Evolutionary conservation across 2,113 vertebrate genomes (phyloP).

Genomic region (Pterocles gutturalis): DNA sequence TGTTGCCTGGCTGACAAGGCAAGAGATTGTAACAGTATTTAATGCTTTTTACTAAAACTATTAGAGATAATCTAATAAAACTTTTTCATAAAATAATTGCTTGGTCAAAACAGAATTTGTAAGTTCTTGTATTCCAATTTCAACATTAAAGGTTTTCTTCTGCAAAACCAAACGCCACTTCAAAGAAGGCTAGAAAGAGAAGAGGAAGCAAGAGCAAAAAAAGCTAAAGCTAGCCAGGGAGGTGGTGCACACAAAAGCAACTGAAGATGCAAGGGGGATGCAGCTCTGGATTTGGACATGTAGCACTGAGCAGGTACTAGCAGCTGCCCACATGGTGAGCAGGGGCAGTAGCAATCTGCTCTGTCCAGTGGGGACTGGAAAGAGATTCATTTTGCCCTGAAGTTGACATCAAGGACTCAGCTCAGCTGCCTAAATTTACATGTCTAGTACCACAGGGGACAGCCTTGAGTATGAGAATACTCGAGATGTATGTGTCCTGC

Average conservation of each 20-base stretch:
- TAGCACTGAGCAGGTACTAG: fast-evolving
- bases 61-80: not conserved
- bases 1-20: not conserved
- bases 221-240: not conserved
- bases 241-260: not conserved
- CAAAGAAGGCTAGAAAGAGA: not conserved
- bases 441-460: not conserved
- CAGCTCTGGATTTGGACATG: not conserved
- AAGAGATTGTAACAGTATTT: not conserved
- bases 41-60: not conserved
- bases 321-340: not conserved
- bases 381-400: not conserved
- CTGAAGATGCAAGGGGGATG: not conserved
- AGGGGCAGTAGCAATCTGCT: not conserved
- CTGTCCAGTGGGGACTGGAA: not conserved
- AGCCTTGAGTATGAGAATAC: not conserved
- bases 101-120: not conserved
- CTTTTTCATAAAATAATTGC: not conserved
- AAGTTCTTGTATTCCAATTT: not conserved
- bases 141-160: not conserved
- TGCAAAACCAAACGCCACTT: not conserved
- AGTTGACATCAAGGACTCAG: not conserved
- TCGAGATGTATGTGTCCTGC: fast-evolving
- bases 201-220: not conserved
- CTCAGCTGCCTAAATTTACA: fast-evolving